Conservation (phyloP, 2,797 vertebrate species). For the Leptoclinus maculatus region DNA sequence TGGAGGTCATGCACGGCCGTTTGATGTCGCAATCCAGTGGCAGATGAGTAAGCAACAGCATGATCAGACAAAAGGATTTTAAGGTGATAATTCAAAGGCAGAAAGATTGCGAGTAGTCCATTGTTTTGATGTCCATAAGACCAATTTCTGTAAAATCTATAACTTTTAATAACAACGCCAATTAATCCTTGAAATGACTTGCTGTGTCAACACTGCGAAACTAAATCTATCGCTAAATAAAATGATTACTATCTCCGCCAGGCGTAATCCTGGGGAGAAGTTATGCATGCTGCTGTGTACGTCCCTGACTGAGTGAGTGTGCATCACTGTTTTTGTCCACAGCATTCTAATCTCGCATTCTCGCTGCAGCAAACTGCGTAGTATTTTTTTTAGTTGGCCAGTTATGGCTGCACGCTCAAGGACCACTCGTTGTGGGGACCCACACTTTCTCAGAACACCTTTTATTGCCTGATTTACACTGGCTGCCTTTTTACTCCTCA, state of each 20-base stretch:
- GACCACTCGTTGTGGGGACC: neutral
- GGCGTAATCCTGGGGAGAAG: neutral
- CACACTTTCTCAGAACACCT: no score
- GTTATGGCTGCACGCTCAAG: neutral
- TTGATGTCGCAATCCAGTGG: conserved; percentile 43
- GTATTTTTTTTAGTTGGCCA: neutral
- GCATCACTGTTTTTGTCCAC: neutral
- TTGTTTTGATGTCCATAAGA: neutral
- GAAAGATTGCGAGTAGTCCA: neutral
- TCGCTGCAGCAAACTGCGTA: neutral
- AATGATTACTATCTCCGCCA: neutral
- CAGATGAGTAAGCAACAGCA: conserved; percentile 28
- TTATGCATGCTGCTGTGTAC: neutral
- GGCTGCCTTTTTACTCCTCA: neutral
- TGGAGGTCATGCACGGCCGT: conserved; percentile 30
- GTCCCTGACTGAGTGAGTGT: neutral
- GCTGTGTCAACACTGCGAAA: neutral
- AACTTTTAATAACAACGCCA: neutral
- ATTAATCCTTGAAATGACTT: neutral
- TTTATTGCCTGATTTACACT: neutral
- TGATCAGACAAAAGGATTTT: neutral
- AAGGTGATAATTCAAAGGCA: neutral
- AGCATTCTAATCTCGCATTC: neutral
- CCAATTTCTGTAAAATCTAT: neutral
- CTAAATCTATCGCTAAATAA: neutral